Base-by-base conservation (phyloP, 2,888 invertebrate species). In the Torymus aiolomorphi region DNA sequence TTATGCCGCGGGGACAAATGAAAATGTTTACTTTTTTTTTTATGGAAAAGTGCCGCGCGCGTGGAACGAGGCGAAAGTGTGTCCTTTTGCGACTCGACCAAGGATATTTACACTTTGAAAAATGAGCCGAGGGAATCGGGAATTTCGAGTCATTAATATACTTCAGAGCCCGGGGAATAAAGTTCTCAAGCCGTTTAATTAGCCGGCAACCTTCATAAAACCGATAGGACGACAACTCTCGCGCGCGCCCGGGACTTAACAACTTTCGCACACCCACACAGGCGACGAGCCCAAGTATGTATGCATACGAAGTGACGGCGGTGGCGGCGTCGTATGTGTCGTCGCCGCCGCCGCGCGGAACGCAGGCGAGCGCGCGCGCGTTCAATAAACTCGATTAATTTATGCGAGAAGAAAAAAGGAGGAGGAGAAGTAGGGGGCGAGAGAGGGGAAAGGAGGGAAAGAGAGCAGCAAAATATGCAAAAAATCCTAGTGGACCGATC, bases 341-440 rank as follows among this genome's bases (percentile, higher is more conserved):
- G 52, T 71, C 8, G 31, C 0, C 8, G 52, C 76, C 8, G 31
- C 0, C 8, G 31, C 31, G 31, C 31, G 31, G 31, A 31, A 31
- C 31, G 31, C 31, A 31, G 52, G 31, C 31, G 13, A 24, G 54
- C 65, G 5, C 63, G 74, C 66, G 51, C 71, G 49, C 81, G 76
- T 73, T 79, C 76, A 81, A 81, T 79, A 79, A 81, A 74, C 76
- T 66, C 81, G 79, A 81, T 81, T 76, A 81, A 79, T 81, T 81
- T 79, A 81, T 83, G 81, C 78, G 73, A 24, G 76, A 69, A 66
- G 66, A 65, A 56, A 71, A 74, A 81, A 76, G 59, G 51, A 77
- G 11, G 51, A 24, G 2, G 16, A 20, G 18, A 14, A 51, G 59
- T 18, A 18, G n/a, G 71, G 16, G 16, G 59, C 0, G 14, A 18